These are phyloP conservation scores for Gerris buenoi DNA, from an alignment of 1,140 invertebrate species.

Conservation along the genomic window DNA sequence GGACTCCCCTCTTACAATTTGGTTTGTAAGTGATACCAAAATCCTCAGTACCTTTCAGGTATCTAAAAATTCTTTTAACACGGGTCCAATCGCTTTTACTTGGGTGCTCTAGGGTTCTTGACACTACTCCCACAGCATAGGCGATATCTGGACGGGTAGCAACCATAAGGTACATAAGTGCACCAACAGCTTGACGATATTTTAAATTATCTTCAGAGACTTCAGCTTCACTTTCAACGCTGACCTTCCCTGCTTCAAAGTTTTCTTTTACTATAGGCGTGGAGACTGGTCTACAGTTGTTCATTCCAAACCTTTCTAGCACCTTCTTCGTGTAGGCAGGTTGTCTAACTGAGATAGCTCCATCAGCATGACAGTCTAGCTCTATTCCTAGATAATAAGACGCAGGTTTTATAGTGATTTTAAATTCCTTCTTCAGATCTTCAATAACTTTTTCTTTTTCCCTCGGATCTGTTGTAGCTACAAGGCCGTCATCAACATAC, in stretches of 20 bases:
- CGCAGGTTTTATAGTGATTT: background rate
- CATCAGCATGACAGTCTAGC: slow-evolving; percentile 1
- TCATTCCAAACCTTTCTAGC: slow-evolving; percentile 6
- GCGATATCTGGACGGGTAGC: slow-evolving; percentile 28
- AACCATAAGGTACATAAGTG: slow-evolving; percentile 25
- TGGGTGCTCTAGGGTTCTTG: slow-evolving; percentile 13
- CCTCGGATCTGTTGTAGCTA: background rate
- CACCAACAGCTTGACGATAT: slow-evolving; percentile 24
- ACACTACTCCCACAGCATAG: slow-evolving; percentile 24
- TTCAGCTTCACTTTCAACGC: background rate
- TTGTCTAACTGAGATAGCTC: background rate
- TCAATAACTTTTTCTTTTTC: background rate
- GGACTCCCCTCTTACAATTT: slow-evolving; percentile 3
- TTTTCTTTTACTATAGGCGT: slow-evolving; percentile 4
- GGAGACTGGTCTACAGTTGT: background rate
- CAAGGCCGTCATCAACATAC: slow-evolving; percentile 8
- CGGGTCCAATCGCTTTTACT: background rate
- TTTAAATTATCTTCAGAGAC: background rate
- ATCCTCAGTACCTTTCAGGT: slow-evolving; percentile 14
- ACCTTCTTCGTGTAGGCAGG: background rate
- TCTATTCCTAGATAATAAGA: slow-evolving; percentile 8
- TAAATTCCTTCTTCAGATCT: background rate
- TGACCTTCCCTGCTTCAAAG: background rate
- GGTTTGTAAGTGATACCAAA: slow-evolving; percentile 3
- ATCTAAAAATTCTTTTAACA: slow-evolving; percentile 15